A percentile compares a stretch with the other conserved stretches of the same genome.
phyloP scores from a whole-genome alignment of 2,888 invertebrate genomes.

The Eupithecia pulchellata region DNA sequence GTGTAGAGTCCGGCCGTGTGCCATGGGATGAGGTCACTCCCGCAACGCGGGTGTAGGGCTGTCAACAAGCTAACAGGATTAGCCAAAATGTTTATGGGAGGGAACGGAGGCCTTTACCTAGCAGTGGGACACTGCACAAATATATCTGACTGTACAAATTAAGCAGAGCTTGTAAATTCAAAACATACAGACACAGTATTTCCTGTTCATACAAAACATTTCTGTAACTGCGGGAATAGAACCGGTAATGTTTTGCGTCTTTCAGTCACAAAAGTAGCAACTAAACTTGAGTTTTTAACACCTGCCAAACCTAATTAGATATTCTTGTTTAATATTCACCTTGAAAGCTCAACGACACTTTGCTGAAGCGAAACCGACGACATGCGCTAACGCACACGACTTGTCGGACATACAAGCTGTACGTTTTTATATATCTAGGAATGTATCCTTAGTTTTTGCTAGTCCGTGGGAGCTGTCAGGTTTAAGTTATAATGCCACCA shows the following conservation, averaged over 20 bases:
- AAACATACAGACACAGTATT: no score
- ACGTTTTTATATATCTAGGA: not conserved
- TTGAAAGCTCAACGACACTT: slow-evolving; percentile 15
- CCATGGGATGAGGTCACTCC: slow-evolving; percentile 58
- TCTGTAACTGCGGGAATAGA: not conserved
- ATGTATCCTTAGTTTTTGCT: slow-evolving; percentile 4
- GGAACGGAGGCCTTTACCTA: no score
- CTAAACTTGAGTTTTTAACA: not conserved
- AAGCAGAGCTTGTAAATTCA: not conserved
- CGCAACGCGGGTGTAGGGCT: slow-evolving; percentile 43
- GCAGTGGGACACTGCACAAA: not conserved
- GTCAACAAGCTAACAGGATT: not conserved
- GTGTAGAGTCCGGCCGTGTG: slow-evolving; percentile 42
- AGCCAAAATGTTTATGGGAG: no score
- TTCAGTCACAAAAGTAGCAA: no score
- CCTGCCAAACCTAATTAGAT: not conserved
- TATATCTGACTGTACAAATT: not conserved
- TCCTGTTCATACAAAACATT: not conserved
- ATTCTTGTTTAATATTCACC: slow-evolving; percentile 2
- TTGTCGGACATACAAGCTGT: not conserved
- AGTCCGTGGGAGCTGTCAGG: slow-evolving; percentile 3
- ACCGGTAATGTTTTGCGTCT: not conserved
- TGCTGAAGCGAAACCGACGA: slow-evolving; percentile 21
- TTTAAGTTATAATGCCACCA: not conserved
- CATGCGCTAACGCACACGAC: slow-evolving; percentile 11